Conservation (phyloP, 2,888 invertebrate genomes). For the Apamea epomidion region DNA sequence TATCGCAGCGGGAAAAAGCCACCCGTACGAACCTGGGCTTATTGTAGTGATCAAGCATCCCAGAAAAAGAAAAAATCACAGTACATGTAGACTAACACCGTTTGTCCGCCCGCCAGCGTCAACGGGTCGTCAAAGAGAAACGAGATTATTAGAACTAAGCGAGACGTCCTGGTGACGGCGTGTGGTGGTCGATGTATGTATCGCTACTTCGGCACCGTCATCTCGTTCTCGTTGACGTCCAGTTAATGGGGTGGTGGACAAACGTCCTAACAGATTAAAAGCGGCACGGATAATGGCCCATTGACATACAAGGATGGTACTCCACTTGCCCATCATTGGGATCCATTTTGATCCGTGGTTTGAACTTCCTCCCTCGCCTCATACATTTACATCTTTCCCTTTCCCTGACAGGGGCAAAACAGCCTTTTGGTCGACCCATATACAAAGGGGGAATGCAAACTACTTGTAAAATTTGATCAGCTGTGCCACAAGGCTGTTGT, state of each 20-base stretch:
- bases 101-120: background rate
- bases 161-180: background rate
- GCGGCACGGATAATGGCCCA: constrained; percentile 64
- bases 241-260: background rate
- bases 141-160: background rate
- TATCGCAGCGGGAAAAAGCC: no score
- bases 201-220: background rate
- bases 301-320: constrained; percentile 60
- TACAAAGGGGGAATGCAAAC: constrained; percentile 14
- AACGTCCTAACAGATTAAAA: constrained; percentile 41
- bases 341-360: constrained; percentile 42
- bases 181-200: background rate
- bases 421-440: constrained; percentile 11
- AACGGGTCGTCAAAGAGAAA: background rate
- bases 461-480: background rate
- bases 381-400: constrained; percentile 59
- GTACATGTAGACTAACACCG: background rate
- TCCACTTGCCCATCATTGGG: constrained; percentile 54
- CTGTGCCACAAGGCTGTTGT: background rate
- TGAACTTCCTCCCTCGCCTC: constrained; percentile 48
- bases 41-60: background rate
- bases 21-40: background rate
- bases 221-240: background rate
- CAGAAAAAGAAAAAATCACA: background rate
- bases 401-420: constrained; percentile 42